These are phyloP conservation scores for Echinometra lucunter DNA, from an alignment of 53 echinoderm and acorn worm genomes.

Conservation along the genomic window DNA sequence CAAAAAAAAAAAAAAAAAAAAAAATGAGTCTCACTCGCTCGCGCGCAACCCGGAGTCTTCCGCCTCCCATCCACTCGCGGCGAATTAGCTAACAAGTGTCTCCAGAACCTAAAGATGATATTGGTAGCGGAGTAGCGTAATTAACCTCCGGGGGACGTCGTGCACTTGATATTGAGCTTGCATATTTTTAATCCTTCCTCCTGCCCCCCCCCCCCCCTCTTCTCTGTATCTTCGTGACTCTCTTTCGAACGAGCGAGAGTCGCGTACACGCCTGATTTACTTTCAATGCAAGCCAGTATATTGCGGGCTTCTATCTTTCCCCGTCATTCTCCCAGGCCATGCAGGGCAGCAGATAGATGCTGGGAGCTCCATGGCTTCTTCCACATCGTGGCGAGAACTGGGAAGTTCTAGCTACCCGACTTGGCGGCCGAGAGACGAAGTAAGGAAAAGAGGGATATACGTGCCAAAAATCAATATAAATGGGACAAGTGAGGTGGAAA, in stretches of 20 bases:
- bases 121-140: constrained; percentile 24
- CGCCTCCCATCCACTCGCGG: background rate
- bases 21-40: background rate
- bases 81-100: constrained; percentile 59
- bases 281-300: constrained; percentile 1
- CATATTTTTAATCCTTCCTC: background rate
- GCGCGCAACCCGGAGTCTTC: background rate
- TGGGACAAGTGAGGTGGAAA: constrained; percentile 29
- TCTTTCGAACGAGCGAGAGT: background rate
- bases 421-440: background rate
- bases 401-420: background rate
- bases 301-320: background rate
- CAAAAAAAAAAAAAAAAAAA: background rate
- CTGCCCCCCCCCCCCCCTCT: background rate
- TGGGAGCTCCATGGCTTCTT: background rate
- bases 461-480: constrained; percentile 26
- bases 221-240: background rate
- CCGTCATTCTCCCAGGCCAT: background rate
- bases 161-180: constrained; percentile 48
- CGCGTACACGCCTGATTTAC: constrained; percentile 20
- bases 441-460: background rate
- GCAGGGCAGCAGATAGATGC: background rate
- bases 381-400: background rate
- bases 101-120: background rate
- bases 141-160: constrained; percentile 28